Evolutionary conservation across 23 tunicate genomes (phyloP), one percentile per base, ranked within the genome.

Genomic region (Botrylloides violaceus): DNA sequence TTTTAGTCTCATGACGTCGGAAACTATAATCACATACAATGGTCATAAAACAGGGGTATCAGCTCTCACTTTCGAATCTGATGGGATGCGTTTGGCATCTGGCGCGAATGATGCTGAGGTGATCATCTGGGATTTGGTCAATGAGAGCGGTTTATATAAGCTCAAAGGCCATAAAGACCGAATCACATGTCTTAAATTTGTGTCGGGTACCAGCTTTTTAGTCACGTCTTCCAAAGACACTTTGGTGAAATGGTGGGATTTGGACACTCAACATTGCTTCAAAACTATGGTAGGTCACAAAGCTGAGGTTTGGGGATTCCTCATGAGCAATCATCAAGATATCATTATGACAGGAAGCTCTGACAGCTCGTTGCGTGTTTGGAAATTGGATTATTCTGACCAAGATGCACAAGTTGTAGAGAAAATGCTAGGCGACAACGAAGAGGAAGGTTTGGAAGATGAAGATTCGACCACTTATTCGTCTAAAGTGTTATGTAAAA

Each of bases 191-290:
- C 73, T 79, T 79, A 49, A 49, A 29, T 93, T 93, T 66, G 59
- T 86, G 19, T 59, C 58, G 57, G 36, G 75, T 34, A 57, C 66
- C 20, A 90, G 83, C 56, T 78, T 83, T 82, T 72, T 90, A 6
- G 61, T 90, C 24, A 65, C 90, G n/a, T 82, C 89, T 74, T 90
- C 97, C 2, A 90, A 90, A 75, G 97, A 90, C 73, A 83, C 90
- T 37, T 83, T 64, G 43, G 50, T 93, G 23, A 93, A 93, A 78
- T 81, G 87, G 84, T 93, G 98, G 98, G 94, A 93, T 57, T 47
- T 93, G 53, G 98, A 93, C 49, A 81, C 94, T 22, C 89, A 85
- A 72, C 94, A 93, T 73, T 93, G 98, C 43, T 83, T 83, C 36
- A 90, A 90, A 56, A 90, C 97, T 0, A 90, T 90, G 90, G 85